Evolutionary conservation across 2,113 vertebrate genomes (phyloP), one percentile per base, ranked within the genome.

Genomic region (Notarius lentiginosus): DNA sequence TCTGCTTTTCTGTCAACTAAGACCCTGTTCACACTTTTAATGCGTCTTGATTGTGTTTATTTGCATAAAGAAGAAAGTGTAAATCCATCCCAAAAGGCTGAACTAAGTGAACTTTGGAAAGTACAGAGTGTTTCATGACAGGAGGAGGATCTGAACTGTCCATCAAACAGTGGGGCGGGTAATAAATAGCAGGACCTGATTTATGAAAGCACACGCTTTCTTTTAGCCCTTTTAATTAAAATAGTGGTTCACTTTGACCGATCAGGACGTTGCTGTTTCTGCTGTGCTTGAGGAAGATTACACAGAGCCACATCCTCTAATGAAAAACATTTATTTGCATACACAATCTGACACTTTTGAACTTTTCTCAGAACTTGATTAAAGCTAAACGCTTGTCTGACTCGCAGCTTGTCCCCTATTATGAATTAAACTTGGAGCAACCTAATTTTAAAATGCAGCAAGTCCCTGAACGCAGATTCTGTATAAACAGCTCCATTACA

Each of bases 321-420:
- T 79, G 51, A 58, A 34, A 9, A 56, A 4, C 7, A 4, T 30
- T 56, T 34, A 17, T 58, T 34, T 30, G 53, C n/a, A 79, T 10
- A 55, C 53, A 56, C 58, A 15, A 20, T 5, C 15, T 34, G 53
- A 56, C 55, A 34, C 56, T 34, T 34, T 41, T 20, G 27, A 80
- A 80, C 56, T 80, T 58, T 79, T 79, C 77, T 79, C n/a, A 79
- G 56, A 1, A 30, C 79, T 61, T 41, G 55, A 80, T 80, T 80
- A 80, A 80, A 80, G 79, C 79, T 41, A 41, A 61, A 60, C 5
- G 27, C 79, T 41, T 24, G n/a, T 79, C 53, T 17, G 30, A 79
- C 55, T 79, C 17, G 15, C 77, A 30, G 53, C 53, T 1, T 11
- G 55, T 22, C 30, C 56, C 6, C 24, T 60, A 41, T 61, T 80